Base-by-base conservation (phyloP, 2,888 invertebrate genomes). In the Camponotus fellah region DNA sequence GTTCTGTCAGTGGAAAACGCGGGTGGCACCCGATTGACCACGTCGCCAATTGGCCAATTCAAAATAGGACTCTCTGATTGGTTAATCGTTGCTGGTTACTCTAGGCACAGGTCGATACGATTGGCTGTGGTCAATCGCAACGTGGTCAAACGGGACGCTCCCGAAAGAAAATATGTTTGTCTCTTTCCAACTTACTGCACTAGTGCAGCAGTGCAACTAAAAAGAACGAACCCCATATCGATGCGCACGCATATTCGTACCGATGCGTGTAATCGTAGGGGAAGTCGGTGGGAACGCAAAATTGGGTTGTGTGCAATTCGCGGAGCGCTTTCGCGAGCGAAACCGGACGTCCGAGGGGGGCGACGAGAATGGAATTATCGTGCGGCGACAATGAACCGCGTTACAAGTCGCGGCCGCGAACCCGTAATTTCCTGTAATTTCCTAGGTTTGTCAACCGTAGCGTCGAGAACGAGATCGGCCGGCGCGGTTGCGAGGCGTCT, bases 401-500 rank as follows among this genome's bases (percentile, higher is more conserved):
- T 82, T 60, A 76, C 49, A 62, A 77, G 46, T 77, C 65, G 79
- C 83, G 56, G 65, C 74, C 75, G 69, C 76, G 87, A 53, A 58
- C 74, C 49, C 68, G 86, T 71, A 26, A 26, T 26, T 26, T 26
- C 26, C 2, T 26, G 46, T 86, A 81, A 62, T 75, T 86, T 76
- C 6, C 8, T 8, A 64, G 68, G 37, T 69, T 34, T 14, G n/a
- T 53, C n/a, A 53, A 76, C 68, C 60, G 80, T 69, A 71, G 62
- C 68, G 81, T 74, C 71, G 82, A 60, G 82, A 80, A 53, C 62
- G 62, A 65, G 53, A 53, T 86, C 84, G 83, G 66, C 87, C 90
- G 87, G 87, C 84, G 81, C 84, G 79, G 71, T 71, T 83, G 62
- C 58, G 85, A 89, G 88, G 90, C 91, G 90, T 53, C 80, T 68